A percentile compares a stretch with the other conserved stretches of the same genome.
Conservation (phyloP, 2,797 vertebrate genomes). For the Melanotaenia maccullochi region DNA sequence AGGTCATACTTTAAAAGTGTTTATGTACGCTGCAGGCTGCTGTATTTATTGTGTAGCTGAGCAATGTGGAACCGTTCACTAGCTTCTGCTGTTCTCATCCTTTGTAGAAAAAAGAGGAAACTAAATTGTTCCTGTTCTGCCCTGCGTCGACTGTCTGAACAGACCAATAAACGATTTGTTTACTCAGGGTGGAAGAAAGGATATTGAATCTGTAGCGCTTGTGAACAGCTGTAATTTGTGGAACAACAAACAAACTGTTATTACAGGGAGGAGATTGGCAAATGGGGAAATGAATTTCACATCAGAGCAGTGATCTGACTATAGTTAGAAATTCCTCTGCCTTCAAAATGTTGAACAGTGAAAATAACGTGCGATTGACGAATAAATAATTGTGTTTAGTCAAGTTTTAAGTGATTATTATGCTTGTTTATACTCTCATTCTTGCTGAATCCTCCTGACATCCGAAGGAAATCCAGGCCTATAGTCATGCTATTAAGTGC, state of each 20-base stretch:
- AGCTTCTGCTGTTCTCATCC: constrained; percentile 11
- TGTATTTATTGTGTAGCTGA: not conserved
- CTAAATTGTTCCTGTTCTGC: constrained; percentile 59
- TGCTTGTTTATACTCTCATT: not conserved
- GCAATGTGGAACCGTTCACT: constrained; percentile 5
- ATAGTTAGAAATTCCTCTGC: constrained; percentile 22
- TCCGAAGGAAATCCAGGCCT: not conserved
- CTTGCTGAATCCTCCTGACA: not conserved
- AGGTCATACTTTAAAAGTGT: constrained; percentile 37
- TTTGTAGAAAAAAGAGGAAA: constrained; percentile 55
- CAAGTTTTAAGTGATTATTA: too few relatives aligned
- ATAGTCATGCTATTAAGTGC: not conserved
- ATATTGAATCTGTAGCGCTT: constrained; percentile 63
- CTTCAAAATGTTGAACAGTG: not conserved
- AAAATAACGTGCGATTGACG: not conserved
- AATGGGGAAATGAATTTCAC: not conserved
- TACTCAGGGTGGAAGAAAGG: constrained; percentile 62
- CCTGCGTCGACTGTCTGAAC: constrained; percentile 15
- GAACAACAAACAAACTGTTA: constrained; percentile 61
- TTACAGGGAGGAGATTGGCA: constrained; percentile 10
- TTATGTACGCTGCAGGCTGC: constrained; percentile 10
- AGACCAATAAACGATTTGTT: constrained; percentile 69
- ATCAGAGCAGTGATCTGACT: constrained; percentile 4
- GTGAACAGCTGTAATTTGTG: constrained; percentile 46
- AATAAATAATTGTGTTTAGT: not conserved